Evolutionary conservation across 2,888 invertebrate species (phyloP), one percentile per base, ranked within the genome.

Genomic region (Gerris lacustris): DNA sequence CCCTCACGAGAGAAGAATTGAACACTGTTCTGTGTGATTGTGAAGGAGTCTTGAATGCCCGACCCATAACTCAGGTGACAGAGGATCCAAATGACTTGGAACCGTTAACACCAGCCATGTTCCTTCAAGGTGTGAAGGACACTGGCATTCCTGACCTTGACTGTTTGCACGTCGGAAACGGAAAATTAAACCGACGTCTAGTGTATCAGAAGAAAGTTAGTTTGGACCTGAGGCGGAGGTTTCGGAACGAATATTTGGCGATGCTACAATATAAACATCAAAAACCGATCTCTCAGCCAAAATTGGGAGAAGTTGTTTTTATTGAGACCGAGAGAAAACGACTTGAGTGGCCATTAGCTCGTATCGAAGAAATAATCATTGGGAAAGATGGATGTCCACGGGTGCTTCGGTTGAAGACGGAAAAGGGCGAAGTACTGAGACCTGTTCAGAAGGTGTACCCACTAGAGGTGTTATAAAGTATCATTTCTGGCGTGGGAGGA

Each of bases 61-160:
- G 73, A 15, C 72, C 73, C 5, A 62, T 73, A n/a, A 73, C 73
- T 11, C 73, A 73, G 44, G 11, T 63, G 47, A 43, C 63, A 45
- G 69, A 69, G 17, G 44, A 9, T 15, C 55, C 9, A 11, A 9
- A 55, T 1, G 55, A 55, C 15, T 15, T 55, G 2, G 55, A 55
- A 5, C 55, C 55, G 2, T 5, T 55, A 15, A 55, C 55, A 15
- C 55, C 55, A 9, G 15, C 9, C 15, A 55, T 11, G 15, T 55
- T 55, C 15, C 15, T 55, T 9, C 9, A 11, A 15, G 55, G 55
- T 11, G 55, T 55, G 55, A 55, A 55, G 15, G 55, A 55, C 11
- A 55, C 9, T 15, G 55, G 55, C 11, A 15, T 55, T 11, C 55
- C 15, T 11, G 55, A 55, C 15, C 55, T 55, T 15, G 55, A 55